A percentile compares a stretch with the other conserved stretches of the same genome.
Conservation (phyloP, 2,888 invertebrate genomes). For the Heliconius charithonia region DNA sequence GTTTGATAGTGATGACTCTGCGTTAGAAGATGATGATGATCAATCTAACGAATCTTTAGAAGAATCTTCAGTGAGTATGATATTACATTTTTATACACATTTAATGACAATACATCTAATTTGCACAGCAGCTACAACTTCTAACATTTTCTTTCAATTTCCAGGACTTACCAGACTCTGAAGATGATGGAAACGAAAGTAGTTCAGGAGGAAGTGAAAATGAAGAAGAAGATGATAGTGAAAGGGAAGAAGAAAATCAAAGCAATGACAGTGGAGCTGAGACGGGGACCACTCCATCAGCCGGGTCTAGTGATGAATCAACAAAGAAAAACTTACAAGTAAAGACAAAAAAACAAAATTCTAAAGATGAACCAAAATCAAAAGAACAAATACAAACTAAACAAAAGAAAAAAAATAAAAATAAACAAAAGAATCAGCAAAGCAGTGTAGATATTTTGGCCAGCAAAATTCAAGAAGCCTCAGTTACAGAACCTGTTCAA, state of each 20-base stretch:
- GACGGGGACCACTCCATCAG: conserved; percentile 60
- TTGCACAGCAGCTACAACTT: background rate
- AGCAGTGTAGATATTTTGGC: conserved; percentile 61
- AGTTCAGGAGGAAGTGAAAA: conserved; percentile 3
- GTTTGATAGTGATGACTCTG: conserved; percentile 83
- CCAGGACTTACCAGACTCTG: conserved; percentile 68
- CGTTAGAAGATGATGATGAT: conserved; percentile 64
- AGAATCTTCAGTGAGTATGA: conserved; percentile 66
- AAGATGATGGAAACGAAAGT: conserved; percentile 57
- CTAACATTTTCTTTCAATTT: background rate
- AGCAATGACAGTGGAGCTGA: conserved; percentile 76
- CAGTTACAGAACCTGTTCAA: conserved; percentile 64
- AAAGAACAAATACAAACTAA: conserved; percentile 45
- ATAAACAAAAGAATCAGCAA: conserved; percentile 38
- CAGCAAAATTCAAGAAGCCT: conserved; percentile 62
- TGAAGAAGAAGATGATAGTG: conserved; percentile 60
- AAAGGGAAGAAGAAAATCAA: conserved; percentile 62
- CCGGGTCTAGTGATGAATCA: conserved; percentile 56
- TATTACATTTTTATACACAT: background rate
- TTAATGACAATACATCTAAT: background rate
- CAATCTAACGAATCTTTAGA: conserved; percentile 47
- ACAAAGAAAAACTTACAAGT: conserved; percentile 52
- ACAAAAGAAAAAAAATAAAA: conserved; percentile 26
- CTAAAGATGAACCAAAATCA: background rate
- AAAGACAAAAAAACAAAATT: conserved; percentile 42